Conservation (phyloP, 2,888 invertebrate species). For the Proisotoma minuta region DNA sequence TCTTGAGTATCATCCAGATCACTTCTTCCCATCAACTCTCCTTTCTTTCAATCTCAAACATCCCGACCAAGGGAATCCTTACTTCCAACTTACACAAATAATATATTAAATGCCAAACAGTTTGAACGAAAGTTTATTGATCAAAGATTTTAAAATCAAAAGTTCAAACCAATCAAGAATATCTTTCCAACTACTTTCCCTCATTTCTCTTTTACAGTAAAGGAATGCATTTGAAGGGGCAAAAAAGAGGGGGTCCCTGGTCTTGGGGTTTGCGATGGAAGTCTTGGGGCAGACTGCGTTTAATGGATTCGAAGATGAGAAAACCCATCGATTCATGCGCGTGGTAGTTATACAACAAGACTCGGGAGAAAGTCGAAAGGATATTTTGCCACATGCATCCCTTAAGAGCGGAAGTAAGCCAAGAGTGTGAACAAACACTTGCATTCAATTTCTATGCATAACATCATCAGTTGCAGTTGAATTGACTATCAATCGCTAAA, state of each 20-base stretch:
- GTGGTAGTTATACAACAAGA: background rate
- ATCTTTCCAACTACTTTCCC: too few species aligned
- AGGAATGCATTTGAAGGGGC: too few species aligned
- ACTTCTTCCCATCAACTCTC: background rate
- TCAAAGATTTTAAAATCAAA: background rate
- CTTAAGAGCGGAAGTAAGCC: background rate
- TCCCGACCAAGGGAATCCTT: too few species aligned
- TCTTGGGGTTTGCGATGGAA: background rate
- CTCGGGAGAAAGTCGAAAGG: conserved; percentile 13
- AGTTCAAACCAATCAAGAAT: too few species aligned
- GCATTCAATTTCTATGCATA: background rate
- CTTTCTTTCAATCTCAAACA: too few species aligned
- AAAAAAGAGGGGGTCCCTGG: too few species aligned
- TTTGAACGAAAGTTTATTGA: background rate
- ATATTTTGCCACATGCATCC: conserved; percentile 11
- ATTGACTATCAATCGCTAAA: too few species aligned
- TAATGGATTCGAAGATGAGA: conserved; percentile 11
- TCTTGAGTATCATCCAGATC: background rate
- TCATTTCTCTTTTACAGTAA: too few species aligned
- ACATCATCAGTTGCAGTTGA: too few species aligned
- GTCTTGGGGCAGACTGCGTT: background rate
- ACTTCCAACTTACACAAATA: too few species aligned
- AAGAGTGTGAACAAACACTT: background rate
- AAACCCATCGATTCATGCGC: conserved; percentile 20
- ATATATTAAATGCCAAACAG: too few species aligned